These are phyloP conservation scores for Mnemiopsis leidyi DNA, from an alignment of 37 sponge, comb jelly and placozoan species.

Conservation along the genomic window DNA sequence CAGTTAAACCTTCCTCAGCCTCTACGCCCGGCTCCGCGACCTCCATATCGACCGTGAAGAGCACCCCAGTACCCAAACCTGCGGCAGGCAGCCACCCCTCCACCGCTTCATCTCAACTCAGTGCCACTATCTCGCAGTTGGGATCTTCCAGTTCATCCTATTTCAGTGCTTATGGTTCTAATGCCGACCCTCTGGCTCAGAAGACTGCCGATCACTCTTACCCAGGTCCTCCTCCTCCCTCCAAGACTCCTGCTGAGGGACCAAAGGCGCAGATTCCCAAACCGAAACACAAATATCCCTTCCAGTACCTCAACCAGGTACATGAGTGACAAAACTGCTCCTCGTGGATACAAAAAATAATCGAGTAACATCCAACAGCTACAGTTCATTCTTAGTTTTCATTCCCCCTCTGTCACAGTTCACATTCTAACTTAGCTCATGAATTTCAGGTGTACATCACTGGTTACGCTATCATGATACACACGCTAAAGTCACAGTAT, in stretches of 20 bases:
- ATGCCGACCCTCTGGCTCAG: not conserved
- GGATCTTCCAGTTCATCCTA: slow-evolving; percentile 22
- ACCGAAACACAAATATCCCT: slow-evolving; percentile 63
- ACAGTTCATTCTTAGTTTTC: too few relatives aligned
- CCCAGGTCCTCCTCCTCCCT: not conserved
- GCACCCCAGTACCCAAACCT: not conserved
- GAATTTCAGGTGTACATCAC: slow-evolving; percentile 54
- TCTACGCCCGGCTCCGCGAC: not conserved
- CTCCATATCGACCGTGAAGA: not conserved
- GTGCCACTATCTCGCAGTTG: slow-evolving; percentile 6
- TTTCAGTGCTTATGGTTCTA: slow-evolving; percentile 36
- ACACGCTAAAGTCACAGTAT: not conserved
- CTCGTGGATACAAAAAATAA: too few relatives aligned
- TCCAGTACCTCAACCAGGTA: slow-evolving; percentile 55
- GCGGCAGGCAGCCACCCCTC: not conserved
- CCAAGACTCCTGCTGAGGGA: not conserved
- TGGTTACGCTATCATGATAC: slow-evolving; percentile 60
- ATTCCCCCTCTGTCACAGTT: not conserved
- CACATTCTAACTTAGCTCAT: too few relatives aligned
- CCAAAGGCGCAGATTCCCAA: slow-evolving; percentile 11
- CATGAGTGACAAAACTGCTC: too few relatives aligned
- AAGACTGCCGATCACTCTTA: not conserved
- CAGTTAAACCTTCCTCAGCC: not conserved
- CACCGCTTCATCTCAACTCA: not conserved
- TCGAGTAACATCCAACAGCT: too few relatives aligned